phyloP scores from a whole-genome alignment of 2,888 invertebrate species.

The Ectemnius continuus region DNA sequence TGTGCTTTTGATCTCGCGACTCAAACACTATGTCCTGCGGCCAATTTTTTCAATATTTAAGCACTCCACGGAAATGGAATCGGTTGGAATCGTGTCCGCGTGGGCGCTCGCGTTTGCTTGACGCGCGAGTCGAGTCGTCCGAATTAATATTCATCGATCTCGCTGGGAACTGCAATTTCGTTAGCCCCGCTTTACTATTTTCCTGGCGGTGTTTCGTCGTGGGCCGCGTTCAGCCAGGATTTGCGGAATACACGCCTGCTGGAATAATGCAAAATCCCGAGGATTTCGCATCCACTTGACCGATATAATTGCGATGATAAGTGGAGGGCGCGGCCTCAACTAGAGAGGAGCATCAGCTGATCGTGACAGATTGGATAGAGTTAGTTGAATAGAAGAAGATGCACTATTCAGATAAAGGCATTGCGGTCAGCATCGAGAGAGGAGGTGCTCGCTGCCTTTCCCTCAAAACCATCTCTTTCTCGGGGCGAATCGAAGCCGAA shows the following conservation, averaged over 20 bases:
- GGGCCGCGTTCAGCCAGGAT: no score
- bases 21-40: slow-evolving; percentile 13
- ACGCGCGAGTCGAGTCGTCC: background rate
- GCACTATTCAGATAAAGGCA: no score
- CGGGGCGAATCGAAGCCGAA: background rate
- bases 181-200: slow-evolving; percentile 1
- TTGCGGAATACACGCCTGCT: no score
- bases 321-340: no score
- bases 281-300: no score
- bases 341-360: no score
- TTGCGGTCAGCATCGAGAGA: no score
- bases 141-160: slow-evolving; percentile 9
- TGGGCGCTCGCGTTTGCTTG: no score
- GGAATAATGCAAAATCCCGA: no score
- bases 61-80: slow-evolving; percentile 29
- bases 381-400: no score
- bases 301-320: no score
- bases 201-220: background rate
- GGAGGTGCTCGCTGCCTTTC: slow-evolving; percentile 1
- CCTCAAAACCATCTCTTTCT: background rate
- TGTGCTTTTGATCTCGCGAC: slow-evolving; percentile 37
- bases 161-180: background rate
- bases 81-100: background rate
- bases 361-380: no score
- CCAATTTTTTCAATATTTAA: slow-evolving; percentile 38